phyloP scores from a whole-genome alignment of 2,888 invertebrate genomes.

The Neoitamus cyanurus region DNA sequence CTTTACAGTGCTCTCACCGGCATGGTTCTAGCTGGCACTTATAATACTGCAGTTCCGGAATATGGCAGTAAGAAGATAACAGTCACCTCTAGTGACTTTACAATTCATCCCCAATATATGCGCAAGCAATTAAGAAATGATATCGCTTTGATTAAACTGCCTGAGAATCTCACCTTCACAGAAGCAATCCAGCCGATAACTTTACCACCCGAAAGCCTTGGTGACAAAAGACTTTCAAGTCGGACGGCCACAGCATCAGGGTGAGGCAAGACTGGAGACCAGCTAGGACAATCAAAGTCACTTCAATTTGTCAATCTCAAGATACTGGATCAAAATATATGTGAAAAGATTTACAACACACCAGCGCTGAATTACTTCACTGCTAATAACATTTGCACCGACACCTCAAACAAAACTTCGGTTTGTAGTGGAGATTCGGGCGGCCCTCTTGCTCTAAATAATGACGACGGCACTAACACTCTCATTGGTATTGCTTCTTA shows the following conservation, averaged over 20 bases:
- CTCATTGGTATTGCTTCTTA: conserved; percentile 56
- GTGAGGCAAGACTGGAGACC: conserved; percentile 58
- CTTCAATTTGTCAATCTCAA: not conserved
- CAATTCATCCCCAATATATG: conserved; percentile 63
- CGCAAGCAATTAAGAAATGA: conserved; percentile 62
- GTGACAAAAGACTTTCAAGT: conserved; percentile 52
- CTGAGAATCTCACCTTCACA: conserved; percentile 61
- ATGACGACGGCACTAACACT: conserved; percentile 44
- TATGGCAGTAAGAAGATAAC: not conserved
- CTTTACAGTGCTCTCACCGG: not conserved
- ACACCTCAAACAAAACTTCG: conserved; percentile 53
- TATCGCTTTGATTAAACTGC: conserved; percentile 62
- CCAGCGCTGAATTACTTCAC: not conserved
- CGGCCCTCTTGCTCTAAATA: conserved; percentile 56
- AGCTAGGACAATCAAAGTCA: conserved; percentile 54
- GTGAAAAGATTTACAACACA: conserved; percentile 55
- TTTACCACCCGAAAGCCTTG: conserved; percentile 58
- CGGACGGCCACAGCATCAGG: conserved; percentile 59
- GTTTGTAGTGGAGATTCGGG: conserved; percentile 57
- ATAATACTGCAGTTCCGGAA: not conserved
- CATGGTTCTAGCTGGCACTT: not conserved
- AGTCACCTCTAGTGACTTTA: conserved; percentile 56
- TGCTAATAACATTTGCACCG: conserved; percentile 28
- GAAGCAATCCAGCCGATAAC: conserved; percentile 65
- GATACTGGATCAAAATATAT: conserved; percentile 34